phyloP scores from a whole-genome alignment of 30 jellyfish, hydroid and myxozoan species.

The Cassiopea andromeda region DNA sequence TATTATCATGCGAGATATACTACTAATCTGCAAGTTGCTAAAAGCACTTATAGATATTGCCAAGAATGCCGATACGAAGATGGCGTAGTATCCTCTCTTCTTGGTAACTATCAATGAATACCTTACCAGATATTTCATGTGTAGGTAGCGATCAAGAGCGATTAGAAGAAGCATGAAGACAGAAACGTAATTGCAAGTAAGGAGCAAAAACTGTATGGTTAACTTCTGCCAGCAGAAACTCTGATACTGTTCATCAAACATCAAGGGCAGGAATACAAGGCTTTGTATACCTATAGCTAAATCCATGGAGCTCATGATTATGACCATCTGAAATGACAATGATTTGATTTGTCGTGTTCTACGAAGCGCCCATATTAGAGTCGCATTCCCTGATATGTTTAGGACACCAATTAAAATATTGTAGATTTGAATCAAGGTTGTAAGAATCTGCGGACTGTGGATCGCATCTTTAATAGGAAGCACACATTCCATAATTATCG shows the following conservation, averaged over 20 bases:
- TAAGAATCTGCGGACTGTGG: not conserved
- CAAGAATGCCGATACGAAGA: not conserved
- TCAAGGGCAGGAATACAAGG: not conserved
- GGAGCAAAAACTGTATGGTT: not conserved
- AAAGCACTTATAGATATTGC: not conserved
- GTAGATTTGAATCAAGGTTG: not conserved
- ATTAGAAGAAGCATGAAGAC: not conserved
- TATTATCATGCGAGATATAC: not conserved
- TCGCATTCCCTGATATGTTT: constrained; percentile 3
- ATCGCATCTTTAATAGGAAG: not conserved
- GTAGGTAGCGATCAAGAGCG: not conserved
- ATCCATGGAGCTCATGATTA: not conserved
- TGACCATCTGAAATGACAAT: not conserved
- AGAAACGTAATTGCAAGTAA: not conserved
- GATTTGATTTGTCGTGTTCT: not conserved
- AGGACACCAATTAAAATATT: not conserved
- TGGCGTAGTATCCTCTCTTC: not conserved
- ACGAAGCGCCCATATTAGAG: not conserved
- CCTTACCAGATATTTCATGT: not conserved
- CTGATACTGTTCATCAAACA: not conserved
- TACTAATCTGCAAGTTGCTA: not conserved
- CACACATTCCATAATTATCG: not conserved
- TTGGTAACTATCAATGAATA: not conserved
- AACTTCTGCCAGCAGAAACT: not conserved
- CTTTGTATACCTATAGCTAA: not conserved